phyloP scores from a whole-genome alignment of 2,113 vertebrate genomes.

The Aspiorhynchus laticeps region DNA sequence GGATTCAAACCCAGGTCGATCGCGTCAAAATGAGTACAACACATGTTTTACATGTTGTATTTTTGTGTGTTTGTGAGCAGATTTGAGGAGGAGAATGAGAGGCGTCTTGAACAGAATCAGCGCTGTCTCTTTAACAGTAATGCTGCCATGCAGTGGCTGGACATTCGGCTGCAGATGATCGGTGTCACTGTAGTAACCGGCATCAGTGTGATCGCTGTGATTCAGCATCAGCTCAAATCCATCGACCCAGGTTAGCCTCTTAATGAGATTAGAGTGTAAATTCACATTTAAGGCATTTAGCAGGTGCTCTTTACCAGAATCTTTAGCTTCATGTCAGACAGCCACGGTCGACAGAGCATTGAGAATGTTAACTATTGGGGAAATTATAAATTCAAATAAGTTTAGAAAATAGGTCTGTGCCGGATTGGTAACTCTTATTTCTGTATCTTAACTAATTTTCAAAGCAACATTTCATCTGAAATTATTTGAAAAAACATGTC shows the following conservation, averaged over 20 bases:
- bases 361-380: background rate
- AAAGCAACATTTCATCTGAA: background rate
- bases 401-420: too few relatives aligned
- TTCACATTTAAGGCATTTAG: background rate
- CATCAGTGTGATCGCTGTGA: slow-evolving; percentile 83
- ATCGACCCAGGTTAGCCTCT: slow-evolving; percentile 83
- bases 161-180: slow-evolving; percentile 95
- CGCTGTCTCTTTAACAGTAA: slow-evolving; percentile 89
- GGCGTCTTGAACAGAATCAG: slow-evolving; percentile 88
- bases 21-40: too few relatives aligned
- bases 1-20: too few relatives aligned
- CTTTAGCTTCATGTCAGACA: background rate
- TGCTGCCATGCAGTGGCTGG: slow-evolving; percentile 88
- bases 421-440: background rate
- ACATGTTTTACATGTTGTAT: too few relatives aligned
- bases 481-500: background rate
- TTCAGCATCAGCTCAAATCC: slow-evolving; percentile 83
- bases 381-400: too few relatives aligned
- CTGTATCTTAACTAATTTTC: background rate
- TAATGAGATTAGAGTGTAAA: background rate
- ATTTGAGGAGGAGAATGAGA: slow-evolving; percentile 86
- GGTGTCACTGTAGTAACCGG: slow-evolving; percentile 86
- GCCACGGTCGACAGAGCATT: background rate
- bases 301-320: background rate
- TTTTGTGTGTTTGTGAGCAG: slow-evolving; percentile 66